phyloP scores from a whole-genome alignment of 2,888 invertebrate genomes.

The Chironomus riparius region DNA sequence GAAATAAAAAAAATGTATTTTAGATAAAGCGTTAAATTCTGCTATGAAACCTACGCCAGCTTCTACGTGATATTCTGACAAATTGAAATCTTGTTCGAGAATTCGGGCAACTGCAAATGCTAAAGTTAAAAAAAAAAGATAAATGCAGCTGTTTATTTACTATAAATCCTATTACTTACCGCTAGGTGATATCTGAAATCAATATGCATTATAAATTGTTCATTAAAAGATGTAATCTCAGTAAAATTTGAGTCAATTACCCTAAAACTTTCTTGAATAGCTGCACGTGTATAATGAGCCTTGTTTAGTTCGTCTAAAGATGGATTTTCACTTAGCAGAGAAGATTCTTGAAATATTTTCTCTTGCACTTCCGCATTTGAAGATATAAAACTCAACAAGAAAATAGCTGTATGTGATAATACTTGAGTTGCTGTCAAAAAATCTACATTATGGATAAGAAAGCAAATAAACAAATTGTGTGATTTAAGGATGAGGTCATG shows the following conservation, averaged over 20 bases:
- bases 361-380: constrained; percentile 57
- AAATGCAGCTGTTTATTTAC: too few relatives aligned
- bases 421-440: constrained; percentile 10
- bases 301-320: constrained; percentile 51
- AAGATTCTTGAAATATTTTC: constrained; percentile 56
- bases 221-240: constrained; percentile 15
- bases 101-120: constrained; percentile 72
- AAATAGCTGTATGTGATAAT: constrained; percentile 68
- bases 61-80: constrained; percentile 59
- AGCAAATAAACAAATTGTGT: too few relatives aligned
- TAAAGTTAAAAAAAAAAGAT: constrained; percentile 33
- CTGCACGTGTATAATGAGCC: constrained; percentile 69
- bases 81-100: constrained; percentile 58
- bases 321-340: constrained; percentile 46
- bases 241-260: constrained; percentile 30
- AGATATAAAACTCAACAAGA: constrained; percentile 65
- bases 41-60: constrained; percentile 63
- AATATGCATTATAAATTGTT: constrained; percentile 38
- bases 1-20: too few relatives aligned
- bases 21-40: too few relatives aligned
- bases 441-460: background rate
- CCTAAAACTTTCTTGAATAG: constrained; percentile 63
- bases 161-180: too few relatives aligned
- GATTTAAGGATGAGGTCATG: constrained; percentile 47
- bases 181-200: constrained; percentile 45